These are phyloP conservation scores for Barbus barbus DNA, from an alignment of 2,113 vertebrate genomes.

Conservation along the genomic window DNA sequence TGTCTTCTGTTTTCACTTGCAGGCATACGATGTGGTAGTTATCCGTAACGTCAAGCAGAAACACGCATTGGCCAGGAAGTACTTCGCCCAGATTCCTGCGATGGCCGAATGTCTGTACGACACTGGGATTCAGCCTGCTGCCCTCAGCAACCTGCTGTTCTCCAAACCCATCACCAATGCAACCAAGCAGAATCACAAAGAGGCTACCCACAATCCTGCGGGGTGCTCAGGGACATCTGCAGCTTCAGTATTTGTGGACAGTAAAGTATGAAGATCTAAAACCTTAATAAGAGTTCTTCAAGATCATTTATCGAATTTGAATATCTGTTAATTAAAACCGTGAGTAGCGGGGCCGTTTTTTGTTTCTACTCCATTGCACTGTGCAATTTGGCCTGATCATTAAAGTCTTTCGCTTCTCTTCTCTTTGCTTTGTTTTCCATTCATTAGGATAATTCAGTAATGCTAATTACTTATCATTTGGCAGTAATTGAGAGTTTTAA, in stretches of 20 bases:
- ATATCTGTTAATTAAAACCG: not conserved
- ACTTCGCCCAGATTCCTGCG: slow-evolving; percentile 81
- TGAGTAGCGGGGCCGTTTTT: too few relatives aligned
- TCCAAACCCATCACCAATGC: slow-evolving; percentile 56
- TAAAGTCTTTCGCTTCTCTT: not conserved
- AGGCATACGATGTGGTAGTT: slow-evolving; percentile 82
- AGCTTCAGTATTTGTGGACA: slow-evolving; percentile 36
- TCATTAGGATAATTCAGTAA: not conserved
- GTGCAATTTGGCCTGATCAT: not conserved
- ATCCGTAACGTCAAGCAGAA: slow-evolving; percentile 80
- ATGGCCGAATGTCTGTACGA: slow-evolving; percentile 74
- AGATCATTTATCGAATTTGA: not conserved
- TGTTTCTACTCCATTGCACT: not conserved
- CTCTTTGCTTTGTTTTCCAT: not conserved
- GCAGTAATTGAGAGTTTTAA: not conserved
- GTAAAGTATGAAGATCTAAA: not conserved
- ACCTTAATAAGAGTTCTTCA: not conserved
- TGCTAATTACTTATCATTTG: not conserved
- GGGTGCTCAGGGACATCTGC: not conserved
- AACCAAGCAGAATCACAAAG: slow-evolving; percentile 29
- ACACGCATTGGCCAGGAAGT: slow-evolving; percentile 80
- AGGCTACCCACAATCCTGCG: not conserved
- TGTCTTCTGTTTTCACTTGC: slow-evolving; percentile 51
- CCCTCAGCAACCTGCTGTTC: slow-evolving; percentile 48
- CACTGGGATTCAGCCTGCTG: not conserved